Conservation (phyloP, 1,140 invertebrate species). For the Atta texana region DNA sequence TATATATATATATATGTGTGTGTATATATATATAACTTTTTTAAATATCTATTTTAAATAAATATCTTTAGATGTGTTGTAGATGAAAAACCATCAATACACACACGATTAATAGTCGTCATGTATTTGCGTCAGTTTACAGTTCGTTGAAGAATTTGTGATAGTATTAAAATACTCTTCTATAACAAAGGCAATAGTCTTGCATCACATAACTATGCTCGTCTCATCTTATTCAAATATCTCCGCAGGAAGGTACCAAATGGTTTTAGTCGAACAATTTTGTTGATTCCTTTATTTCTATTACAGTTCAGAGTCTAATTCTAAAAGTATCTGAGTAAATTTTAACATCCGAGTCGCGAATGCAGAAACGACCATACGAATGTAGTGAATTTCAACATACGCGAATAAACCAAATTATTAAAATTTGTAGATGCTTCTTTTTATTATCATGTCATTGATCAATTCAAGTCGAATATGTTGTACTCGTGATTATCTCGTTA, state of each 20-base stretch:
- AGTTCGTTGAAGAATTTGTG: neutral
- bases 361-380: neutral
- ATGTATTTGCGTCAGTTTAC: neutral
- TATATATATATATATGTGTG: neutral
- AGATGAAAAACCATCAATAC: neutral
- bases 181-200: neutral
- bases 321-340: neutral
- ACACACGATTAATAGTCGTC: neutral
- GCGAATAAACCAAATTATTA: neutral
- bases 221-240: constrained; percentile 1
- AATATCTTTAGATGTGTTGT: neutral
- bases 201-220: constrained; percentile 10
- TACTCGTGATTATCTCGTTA: neutral
- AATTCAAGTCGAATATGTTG: neutral
- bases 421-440: neutral
- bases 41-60: constrained; percentile 29
- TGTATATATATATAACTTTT: constrained; percentile 3
- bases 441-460: constrained; percentile 9
- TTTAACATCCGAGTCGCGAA: neutral
- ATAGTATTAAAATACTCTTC: constrained; percentile 9
- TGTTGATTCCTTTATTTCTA: neutral
- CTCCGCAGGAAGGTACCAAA: neutral
- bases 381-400: neutral
- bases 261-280: neutral
- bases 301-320: neutral